Evolutionary conservation across 1,140 invertebrate species (phyloP).

Genomic region (Medauroidea extradentata): DNA sequence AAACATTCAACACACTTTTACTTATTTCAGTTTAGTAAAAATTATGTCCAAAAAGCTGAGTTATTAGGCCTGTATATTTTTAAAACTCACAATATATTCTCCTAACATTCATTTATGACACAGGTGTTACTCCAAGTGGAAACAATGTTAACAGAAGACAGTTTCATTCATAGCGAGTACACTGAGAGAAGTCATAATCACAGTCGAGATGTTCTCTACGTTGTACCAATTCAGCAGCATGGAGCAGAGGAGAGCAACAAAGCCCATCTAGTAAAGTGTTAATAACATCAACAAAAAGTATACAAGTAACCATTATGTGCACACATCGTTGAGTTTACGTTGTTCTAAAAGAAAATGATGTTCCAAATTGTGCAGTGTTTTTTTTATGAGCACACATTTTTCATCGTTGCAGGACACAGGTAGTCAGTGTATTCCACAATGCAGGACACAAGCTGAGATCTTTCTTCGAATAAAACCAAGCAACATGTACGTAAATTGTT

Average conservation of each 20-base stretch:
- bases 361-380: too few species aligned
- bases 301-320: neutral
- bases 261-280: slow-evolving; percentile 7
- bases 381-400: too few species aligned
- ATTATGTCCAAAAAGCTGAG: slow-evolving; percentile 10
- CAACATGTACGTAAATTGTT: too few species aligned
- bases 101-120: slow-evolving; percentile 13
- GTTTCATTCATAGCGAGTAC: slow-evolving; percentile 11
- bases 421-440: too few species aligned
- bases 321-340: slow-evolving; percentile 10
- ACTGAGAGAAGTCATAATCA: slow-evolving; percentile 15
- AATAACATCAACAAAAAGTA: slow-evolving; percentile 10
- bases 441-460: too few species aligned
- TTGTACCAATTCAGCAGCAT: slow-evolving; percentile 9
- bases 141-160: neutral
- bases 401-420: too few species aligned
- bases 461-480: too few species aligned
- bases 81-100: slow-evolving; percentile 8
- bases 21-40: slow-evolving; percentile 9
- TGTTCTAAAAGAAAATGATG: neutral
- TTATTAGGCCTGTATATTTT: slow-evolving; percentile 13
- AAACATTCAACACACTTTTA: neutral
- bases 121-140: neutral
- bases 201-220: slow-evolving; percentile 10
- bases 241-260: slow-evolving; percentile 5